Evolutionary conservation across 2,113 vertebrate genomes (phyloP).

Genomic region (Heliornis fulica): DNA sequence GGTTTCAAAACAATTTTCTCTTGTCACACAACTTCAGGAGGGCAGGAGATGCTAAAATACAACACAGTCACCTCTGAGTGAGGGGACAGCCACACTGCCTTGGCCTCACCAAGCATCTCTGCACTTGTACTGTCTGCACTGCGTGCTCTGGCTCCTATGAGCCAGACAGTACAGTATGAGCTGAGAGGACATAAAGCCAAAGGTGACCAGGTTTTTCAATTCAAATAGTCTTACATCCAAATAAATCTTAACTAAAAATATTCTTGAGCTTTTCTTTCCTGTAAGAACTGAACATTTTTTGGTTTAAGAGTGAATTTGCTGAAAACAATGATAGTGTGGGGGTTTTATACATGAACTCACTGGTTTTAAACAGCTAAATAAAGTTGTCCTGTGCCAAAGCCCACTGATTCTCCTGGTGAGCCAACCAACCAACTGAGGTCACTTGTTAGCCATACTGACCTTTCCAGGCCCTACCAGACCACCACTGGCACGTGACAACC

Average conservation of each 20-base stretch:
- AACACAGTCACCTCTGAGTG: fast-evolving
- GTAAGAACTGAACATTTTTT: neutral
- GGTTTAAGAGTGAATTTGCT: neutral
- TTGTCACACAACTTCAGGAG: neutral
- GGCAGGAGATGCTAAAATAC: neutral
- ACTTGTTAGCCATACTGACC: fast-evolving
- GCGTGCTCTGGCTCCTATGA: neutral
- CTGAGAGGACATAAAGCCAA: neutral
- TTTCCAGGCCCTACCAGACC: neutral
- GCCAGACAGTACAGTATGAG: too few relatives aligned
- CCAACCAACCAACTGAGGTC: neutral
- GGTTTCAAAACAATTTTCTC: neutral
- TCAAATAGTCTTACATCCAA: neutral
- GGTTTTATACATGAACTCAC: neutral
- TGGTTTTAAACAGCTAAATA: neutral
- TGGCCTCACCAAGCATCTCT: neutral
- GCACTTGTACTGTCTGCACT: neutral
- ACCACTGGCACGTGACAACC: neutral
- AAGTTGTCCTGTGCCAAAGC: neutral
- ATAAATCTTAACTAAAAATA: neutral
- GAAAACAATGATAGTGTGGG: neutral
- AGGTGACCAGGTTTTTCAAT: neutral
- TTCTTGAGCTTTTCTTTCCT: neutral
- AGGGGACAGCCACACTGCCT: neutral
- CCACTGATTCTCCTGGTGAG: neutral